Base-by-base conservation (phyloP, 2,888 invertebrate species). In the Peribatodes rhomboidaria region DNA sequence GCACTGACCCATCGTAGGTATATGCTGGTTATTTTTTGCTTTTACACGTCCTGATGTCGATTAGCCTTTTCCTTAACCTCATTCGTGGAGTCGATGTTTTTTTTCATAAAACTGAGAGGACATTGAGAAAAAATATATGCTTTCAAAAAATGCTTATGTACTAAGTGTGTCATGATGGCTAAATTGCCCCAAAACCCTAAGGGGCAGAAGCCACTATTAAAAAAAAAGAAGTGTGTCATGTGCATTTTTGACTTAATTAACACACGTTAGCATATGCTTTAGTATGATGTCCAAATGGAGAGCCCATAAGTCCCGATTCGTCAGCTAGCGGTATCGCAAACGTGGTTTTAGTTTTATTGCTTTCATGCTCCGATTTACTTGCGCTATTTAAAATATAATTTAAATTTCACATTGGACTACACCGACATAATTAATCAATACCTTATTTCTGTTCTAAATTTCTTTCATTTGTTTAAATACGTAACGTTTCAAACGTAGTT, bases 341-440 rank as follows among this genome's bases (percentile, higher is more conserved):
- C 52, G 57, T 63, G 57, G 22, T 41, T 16, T 46, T 62, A 14
- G 44, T 37, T 39, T 50, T 37, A 57, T 62, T 16, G 44, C 39
- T 39, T 35, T 9, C 22, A 3, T 46, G 62, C 16, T 39, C 57
- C 11, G 39, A 46, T 63, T 57, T 53, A n/a, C 53, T 57, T 52
- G 49, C 20, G 0, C 16, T 3, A 10, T 47, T n/a, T 47, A 1
- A 20, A 18, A 16, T 0, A 18, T 9, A 0, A 41, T 41, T 8
- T 3, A 16, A 39, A 16, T 11, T 11, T 16, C 16, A 27, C 27
- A 27, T 6, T 4, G 27, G 3, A 27, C 27, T 4, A 27, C 3
- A 27, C 2, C 27, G 6, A 27, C 6, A 6, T 27, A 4, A 6
- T 27, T 4, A 4, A 27, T 2, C 27, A 4, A 27, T 27, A 6